Base-by-base conservation (phyloP, 2,888 invertebrate genomes). In the Leucophora obtusa region DNA sequence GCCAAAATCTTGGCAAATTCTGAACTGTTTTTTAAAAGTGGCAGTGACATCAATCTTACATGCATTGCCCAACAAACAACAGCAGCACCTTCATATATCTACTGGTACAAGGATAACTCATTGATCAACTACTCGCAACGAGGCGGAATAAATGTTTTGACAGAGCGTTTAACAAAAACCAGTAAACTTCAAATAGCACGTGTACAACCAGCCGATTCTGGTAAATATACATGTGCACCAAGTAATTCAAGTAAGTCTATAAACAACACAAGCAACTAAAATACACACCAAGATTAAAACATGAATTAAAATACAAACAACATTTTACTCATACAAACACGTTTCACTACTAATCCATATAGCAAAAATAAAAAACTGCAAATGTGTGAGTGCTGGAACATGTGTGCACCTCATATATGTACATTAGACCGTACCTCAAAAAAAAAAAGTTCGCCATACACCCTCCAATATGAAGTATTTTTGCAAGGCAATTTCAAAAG, bases 101-200 rank as follows among this genome's bases (percentile, higher is more conserved):
- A 94, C 85, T 96, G 96, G 95, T 95, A 95, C 90, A 95, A 95
- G 84, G 95, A 95, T 17, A 92, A 93, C 8, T 92, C 94, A 83
- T 93, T 95, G 83, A 95, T 96, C 83, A 95, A 96, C 91, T 96
- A 95, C 91, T 95, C 95, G 5, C 94, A 93, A 76, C 92, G 95
- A 81, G 96, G 95, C 65, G 96, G 96, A 68, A 95, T 96, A 88
- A 95, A 94, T 88, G 93, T 96, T 84, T 95, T 95, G 90, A 96
- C 96, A 5, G 95, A 96, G 89, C 95, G 95, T 87, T 94, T 94
- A 35, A 93, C 94, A 50, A 94, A 95, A 63, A 95, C 95, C 73
- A 95, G 95, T 83, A 94, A 95, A 83, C 92, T 96, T 82, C 92
- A 95, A 85, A 95, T 96, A 86, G 95, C 95, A 63, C 93, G 95